These are phyloP conservation scores for Andricus grossulariae DNA, from an alignment of 1,140 invertebrate species.

Conservation along the genomic window DNA sequence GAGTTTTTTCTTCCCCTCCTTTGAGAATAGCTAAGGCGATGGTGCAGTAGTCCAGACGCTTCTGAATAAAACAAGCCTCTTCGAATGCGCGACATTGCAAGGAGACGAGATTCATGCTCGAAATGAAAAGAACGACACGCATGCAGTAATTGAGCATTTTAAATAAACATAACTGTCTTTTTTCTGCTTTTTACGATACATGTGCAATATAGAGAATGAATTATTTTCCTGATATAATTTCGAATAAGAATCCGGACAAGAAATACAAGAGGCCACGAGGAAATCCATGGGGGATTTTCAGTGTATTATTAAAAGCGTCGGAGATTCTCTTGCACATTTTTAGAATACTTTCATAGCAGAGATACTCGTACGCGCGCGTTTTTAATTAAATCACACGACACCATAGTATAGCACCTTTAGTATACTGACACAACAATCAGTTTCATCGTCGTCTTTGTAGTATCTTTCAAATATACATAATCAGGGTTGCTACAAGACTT, in stretches of 20 bases:
- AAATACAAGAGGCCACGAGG: too few relatives aligned
- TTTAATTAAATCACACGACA: constrained; percentile 47
- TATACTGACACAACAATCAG: too few relatives aligned
- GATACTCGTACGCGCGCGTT: constrained; percentile 39
- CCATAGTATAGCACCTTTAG: too few relatives aligned
- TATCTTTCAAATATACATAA: too few relatives aligned
- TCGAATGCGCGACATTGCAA: constrained; percentile 33
- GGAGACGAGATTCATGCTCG: constrained; percentile 37
- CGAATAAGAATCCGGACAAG: too few relatives aligned
- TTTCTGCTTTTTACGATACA: too few relatives aligned
- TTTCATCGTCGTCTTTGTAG: too few relatives aligned
- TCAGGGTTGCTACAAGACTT: too few relatives aligned
- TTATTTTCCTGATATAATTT: too few relatives aligned
- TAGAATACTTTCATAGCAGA: constrained; percentile 49
- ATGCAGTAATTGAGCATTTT: constrained; percentile 38
- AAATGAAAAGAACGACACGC: constrained; percentile 42
- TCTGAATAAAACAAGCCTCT: constrained; percentile 60
- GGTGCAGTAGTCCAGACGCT: constrained; percentile 55
- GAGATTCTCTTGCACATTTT: constrained; percentile 48
- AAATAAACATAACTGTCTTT: constrained; percentile 31
- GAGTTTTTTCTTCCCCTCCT: constrained; percentile 58
- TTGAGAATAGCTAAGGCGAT: constrained; percentile 56
- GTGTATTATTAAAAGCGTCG: constrained; percentile 51
- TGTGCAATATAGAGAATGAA: too few relatives aligned
- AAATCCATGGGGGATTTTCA: constrained; percentile 33